phyloP scores from a whole-genome alignment of 1,140 invertebrate genomes.

The Drosophila orosa region DNA sequence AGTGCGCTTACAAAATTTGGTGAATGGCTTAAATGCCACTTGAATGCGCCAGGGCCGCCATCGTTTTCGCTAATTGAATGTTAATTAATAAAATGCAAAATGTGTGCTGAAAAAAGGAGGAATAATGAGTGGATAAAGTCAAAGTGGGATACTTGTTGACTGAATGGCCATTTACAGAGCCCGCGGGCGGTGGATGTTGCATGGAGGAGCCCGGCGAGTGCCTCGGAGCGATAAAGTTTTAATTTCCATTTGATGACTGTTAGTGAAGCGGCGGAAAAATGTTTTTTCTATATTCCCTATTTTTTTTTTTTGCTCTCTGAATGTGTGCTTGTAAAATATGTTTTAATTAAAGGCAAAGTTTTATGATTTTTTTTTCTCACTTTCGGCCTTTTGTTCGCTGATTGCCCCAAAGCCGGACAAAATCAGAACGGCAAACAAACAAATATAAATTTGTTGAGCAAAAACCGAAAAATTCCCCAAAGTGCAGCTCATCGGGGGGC shows the following conservation, averaged over 20 bases:
- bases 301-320: neutral
- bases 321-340: constrained; percentile 58
- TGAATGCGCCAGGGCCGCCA: constrained; percentile 23
- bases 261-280: constrained; percentile 41
- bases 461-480: constrained; percentile 51
- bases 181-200: neutral
- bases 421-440: constrained; percentile 71
- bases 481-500: constrained; percentile 24
- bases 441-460: constrained; percentile 62
- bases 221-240: constrained; percentile 47
- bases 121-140: constrained; percentile 13
- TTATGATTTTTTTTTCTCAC: constrained; percentile 43
- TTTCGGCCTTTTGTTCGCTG: constrained; percentile 31
- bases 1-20: constrained; percentile 1
- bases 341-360: constrained; percentile 80
- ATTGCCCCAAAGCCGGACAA: constrained; percentile 52
- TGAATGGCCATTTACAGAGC: constrained; percentile 65
- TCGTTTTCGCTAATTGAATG: constrained; percentile 72
- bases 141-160: constrained; percentile 53
- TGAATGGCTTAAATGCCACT: constrained; percentile 60
- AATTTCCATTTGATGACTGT: constrained; percentile 65
- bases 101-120: constrained; percentile 10
- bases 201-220: constrained; percentile 6
- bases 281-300: constrained; percentile 20
- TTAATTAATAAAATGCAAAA: constrained; percentile 65